Evolutionary conservation across 2,888 invertebrate genomes (phyloP).

Genomic region (Girardia tigrina): DNA sequence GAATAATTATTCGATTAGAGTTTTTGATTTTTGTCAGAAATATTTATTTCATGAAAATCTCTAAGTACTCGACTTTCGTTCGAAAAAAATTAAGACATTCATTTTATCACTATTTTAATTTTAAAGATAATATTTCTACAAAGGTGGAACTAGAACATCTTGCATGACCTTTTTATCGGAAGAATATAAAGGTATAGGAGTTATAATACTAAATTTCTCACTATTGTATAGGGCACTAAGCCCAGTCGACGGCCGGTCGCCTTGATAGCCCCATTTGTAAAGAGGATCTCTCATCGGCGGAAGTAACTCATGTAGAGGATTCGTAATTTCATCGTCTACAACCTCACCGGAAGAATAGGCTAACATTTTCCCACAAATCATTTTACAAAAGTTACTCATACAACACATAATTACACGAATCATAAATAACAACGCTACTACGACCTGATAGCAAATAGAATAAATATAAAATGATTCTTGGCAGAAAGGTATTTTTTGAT

Average conservation of each 20-base stretch:
- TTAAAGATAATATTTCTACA: too few species aligned
- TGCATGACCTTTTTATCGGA: not conserved
- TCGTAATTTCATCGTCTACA: not conserved
- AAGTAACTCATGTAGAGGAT: not conserved
- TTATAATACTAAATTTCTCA: not conserved
- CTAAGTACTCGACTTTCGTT: too few species aligned
- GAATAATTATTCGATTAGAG: too few species aligned
- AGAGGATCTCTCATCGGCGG: not conserved
- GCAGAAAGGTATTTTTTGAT: not conserved
- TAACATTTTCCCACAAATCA: not conserved
- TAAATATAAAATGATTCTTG: constrained; percentile 5
- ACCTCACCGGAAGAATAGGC: not conserved
- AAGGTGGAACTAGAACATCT: not conserved
- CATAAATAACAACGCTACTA: not conserved
- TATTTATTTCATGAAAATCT: too few species aligned
- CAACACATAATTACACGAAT: not conserved
- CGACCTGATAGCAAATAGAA: constrained; percentile 1
- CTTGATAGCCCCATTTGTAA: not conserved
- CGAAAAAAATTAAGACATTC: too few species aligned
- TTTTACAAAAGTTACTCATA: not conserved
- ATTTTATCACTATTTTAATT: too few species aligned
- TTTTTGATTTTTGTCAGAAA: too few species aligned
- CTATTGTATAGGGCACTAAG: not conserved
- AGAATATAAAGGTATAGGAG: not conserved
- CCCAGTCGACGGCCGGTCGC: not conserved